Evolutionary conservation across 1,140 invertebrate species (phyloP), one percentile per base, ranked within the genome.

Genomic region (Drosophila nigrodunni): DNA sequence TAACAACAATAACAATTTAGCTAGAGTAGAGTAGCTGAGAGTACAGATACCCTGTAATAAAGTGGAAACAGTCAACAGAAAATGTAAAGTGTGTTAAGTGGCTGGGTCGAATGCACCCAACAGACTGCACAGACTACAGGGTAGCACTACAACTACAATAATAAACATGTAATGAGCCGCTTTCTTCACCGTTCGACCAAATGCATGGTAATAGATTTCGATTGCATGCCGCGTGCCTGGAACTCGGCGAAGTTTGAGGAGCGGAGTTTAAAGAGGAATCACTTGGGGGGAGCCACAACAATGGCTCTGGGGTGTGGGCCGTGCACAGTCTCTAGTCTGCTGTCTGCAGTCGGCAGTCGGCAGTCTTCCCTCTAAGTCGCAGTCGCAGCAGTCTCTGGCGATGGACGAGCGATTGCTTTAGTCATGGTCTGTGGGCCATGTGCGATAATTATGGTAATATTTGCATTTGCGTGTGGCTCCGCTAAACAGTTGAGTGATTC

Each of bases 361-460:
- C 15, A 15, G 44, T 47, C 25, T 30, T 30, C 44, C 7, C 15
- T 30, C 25, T 5, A 30, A 47, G 15, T 21, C 1, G 50, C 30
- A 39, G 11, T 52, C 47, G 35, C 11, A 25, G 35, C 11, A 25
- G 35, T 25, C 47, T 71, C 43, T 41, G 54, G 75, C 77, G 74
- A 78, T 82, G 83, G 83, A 83, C 76, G 73, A 80, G 83, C 85
- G 85, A 89, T 89, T 88, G 85, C 85, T 88, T 87, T 87, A 80
- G 83, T 88, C 83, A 88, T 88, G 83, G 85, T 88, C 83, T 87
- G 80, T 52, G 77, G 73, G 77, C 62, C 80, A 83, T 78, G 83
- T 87, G 83, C 83, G 83, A 87, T 87, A 88, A 87, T 87, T 87
- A 87, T 87, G 83, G 85, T 87, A 88, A 87, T 87, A 87, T 87